phyloP scores from a whole-genome alignment of 35 echinoderm and acorn worm genomes.

The Hemicentrotus pulcherrimus region DNA sequence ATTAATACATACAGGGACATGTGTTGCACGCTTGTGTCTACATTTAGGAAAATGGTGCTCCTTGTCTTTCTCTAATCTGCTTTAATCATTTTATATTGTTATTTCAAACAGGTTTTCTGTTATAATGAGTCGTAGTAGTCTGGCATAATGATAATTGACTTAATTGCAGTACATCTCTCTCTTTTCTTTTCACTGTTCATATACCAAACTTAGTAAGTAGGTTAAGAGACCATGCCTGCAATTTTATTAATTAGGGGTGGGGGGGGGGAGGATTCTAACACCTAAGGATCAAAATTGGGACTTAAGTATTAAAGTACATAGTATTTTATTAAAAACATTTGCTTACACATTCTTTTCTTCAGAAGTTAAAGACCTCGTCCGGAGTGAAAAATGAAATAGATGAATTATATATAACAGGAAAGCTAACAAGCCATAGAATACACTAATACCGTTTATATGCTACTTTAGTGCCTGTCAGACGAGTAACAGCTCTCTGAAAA shows the following conservation, averaged over 20 bases:
- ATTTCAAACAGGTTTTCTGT: not conserved
- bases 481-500: no score
- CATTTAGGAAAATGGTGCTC: not conserved
- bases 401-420: no score
- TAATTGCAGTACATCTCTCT: not conserved
- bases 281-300: no score
- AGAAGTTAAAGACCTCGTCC: no score
- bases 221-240: not conserved
- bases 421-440: no score
- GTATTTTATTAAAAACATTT: no score
- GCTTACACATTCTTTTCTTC: no score
- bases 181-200: not conserved
- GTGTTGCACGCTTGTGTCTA: not conserved
- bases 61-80: not conserved
- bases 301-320: no score
- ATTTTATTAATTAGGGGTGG: not conserved
- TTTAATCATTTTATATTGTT: not conserved
- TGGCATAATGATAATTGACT: not conserved
- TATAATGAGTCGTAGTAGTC: not conserved
- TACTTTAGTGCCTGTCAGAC: no score
- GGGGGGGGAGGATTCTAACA: no score
- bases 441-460: no score
- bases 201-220: not conserved
- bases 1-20: constrained; percentile 2
- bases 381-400: no score